Evolutionary conservation across 1,140 invertebrate species (phyloP).

Genomic region (Drosophila yakuba): DNA sequence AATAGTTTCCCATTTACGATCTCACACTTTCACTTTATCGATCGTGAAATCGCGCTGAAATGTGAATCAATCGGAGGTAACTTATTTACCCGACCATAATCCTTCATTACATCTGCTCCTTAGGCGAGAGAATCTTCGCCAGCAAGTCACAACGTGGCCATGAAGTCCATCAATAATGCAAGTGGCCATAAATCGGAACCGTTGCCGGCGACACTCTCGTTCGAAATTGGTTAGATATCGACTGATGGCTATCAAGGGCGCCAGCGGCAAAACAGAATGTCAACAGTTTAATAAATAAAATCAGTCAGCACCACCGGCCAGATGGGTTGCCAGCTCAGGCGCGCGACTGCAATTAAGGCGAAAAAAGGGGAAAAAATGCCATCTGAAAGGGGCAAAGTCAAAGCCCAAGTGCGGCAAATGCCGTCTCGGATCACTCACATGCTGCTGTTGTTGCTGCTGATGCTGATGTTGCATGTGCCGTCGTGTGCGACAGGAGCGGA

Average conservation of each 20-base stretch:
- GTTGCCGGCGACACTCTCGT: conserved; percentile 56
- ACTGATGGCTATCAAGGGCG: conserved; percentile 58
- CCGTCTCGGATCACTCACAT: conserved; percentile 33
- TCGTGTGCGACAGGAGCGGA: conserved; percentile 68
- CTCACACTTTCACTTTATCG: conserved; percentile 65
- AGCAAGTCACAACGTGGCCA: conserved; percentile 41
- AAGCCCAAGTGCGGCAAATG: conserved; percentile 44
- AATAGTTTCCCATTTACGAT: conserved; percentile 49
- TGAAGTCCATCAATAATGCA: conserved; percentile 52
- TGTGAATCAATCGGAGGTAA: conserved; percentile 8
- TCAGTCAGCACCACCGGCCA: conserved; percentile 60
- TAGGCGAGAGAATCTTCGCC: conserved; percentile 12
- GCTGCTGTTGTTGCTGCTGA: conserved; percentile 13
- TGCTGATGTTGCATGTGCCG: conserved; percentile 28
- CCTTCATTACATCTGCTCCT: neutral
- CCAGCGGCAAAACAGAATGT: conserved; percentile 58
- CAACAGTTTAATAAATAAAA: conserved; percentile 82
- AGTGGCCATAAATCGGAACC: conserved; percentile 62
- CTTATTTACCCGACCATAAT: conserved; percentile 2
- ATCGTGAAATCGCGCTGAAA: neutral
- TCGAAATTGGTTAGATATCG: conserved; percentile 53
- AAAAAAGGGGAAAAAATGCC: conserved; percentile 15
- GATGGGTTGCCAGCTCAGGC: conserved; percentile 34
- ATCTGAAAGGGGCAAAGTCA: conserved; percentile 33
- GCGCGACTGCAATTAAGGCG: conserved; percentile 69